phyloP scores from a whole-genome alignment of 2,888 invertebrate species.

The Caenorhabditis becei region DNA sequence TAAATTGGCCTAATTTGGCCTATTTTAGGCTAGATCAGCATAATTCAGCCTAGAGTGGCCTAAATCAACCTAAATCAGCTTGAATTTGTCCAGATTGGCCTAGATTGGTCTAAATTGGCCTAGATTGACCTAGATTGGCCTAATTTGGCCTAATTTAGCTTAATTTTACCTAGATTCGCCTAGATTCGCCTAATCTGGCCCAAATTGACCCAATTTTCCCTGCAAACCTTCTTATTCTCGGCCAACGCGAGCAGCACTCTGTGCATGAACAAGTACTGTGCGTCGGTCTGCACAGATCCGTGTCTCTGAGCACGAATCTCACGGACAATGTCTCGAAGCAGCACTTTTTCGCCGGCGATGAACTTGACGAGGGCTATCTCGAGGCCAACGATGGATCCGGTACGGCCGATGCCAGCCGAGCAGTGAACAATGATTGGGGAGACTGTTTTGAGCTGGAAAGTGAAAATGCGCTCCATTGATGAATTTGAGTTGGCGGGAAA shows the following conservation, averaged over 20 bases:
- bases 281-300: constrained; percentile 75
- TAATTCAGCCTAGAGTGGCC: too few relatives aligned
- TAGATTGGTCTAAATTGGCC: too few relatives aligned
- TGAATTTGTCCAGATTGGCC: too few relatives aligned
- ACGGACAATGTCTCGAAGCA: constrained; percentile 64
- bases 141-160: too few relatives aligned
- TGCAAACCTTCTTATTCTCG: constrained; percentile 64
- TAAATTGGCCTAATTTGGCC: too few relatives aligned
- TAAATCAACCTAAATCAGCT: too few relatives aligned
- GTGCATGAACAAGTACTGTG: constrained; percentile 76
- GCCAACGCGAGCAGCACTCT: constrained; percentile 70
- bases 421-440: constrained; percentile 73
- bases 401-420: constrained; percentile 76
- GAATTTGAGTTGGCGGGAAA: too few relatives aligned
- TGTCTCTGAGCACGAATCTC: constrained; percentile 69
- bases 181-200: not conserved
- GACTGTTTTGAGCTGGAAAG: constrained; percentile 50
- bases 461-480: too few relatives aligned
- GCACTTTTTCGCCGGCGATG: constrained; percentile 62
- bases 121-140: too few relatives aligned
- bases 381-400: constrained; percentile 77
- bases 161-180: too few relatives aligned
- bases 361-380: constrained; percentile 68
- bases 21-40: too few relatives aligned
- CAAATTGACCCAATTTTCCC: constrained; percentile 3